These are phyloP conservation scores for Poecilia latipinna DNA, from an alignment of 2,113 vertebrate species.

Conservation along the genomic window DNA sequence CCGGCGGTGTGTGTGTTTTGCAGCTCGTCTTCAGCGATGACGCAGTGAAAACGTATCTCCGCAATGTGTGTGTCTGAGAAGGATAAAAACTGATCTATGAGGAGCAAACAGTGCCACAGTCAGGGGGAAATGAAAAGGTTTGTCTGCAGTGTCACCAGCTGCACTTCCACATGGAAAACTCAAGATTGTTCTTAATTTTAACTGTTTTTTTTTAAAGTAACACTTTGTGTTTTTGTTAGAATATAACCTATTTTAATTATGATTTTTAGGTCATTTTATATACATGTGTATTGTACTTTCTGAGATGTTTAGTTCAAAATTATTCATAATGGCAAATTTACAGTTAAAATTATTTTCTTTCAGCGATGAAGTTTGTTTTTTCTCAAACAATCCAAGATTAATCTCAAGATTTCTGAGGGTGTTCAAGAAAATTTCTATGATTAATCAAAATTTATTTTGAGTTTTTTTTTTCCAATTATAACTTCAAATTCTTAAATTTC, in stretches of 20 bases:
- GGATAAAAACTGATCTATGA: constrained; percentile 44
- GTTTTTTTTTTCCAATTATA: no score
- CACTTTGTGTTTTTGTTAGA: neutral
- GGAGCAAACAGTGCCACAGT: constrained; percentile 40
- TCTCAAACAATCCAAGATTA: no score
- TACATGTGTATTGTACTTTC: no score
- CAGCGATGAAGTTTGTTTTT: no score
- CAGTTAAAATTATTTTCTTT: no score
- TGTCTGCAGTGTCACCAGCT: constrained; percentile 7
- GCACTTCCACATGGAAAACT: neutral
- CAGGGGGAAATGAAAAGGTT: neutral
- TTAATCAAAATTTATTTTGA: no score
- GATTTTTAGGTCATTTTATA: no score
- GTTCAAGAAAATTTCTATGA: no score
- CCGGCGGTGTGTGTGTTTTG: constrained; percentile 27
- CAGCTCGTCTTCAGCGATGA: constrained; percentile 61
- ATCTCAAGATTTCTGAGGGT: no score
- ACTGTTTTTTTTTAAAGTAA: neutral
- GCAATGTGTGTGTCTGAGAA: constrained; percentile 31
- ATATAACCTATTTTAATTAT: neutral
- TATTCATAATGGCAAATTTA: no score
- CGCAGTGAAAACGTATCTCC: constrained; percentile 55
- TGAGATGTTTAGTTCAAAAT: no score
- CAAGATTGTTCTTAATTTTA: neutral
- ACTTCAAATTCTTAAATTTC: no score